A percentile compares a stretch with the other conserved stretches of the same genome.
Conservation (phyloP, 2,797 vertebrate genomes). For the Geotrypetes seraphini region DNA sequence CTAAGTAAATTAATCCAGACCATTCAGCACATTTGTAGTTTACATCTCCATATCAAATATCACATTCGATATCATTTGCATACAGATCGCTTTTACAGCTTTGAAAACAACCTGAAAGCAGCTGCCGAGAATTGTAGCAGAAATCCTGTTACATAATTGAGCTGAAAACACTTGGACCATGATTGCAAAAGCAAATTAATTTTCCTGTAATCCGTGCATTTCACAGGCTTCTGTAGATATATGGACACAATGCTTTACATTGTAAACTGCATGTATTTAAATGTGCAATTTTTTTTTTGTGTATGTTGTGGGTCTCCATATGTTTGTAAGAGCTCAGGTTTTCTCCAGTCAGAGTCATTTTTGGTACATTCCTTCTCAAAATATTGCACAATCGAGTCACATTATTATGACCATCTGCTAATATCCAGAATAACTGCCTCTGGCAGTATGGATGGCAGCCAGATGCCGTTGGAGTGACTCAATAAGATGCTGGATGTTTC, state of each 20-base stretch:
- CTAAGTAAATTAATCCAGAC: no score
- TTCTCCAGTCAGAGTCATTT: no score
- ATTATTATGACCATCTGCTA: no score
- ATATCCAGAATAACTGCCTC: no score
- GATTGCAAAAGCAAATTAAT: background rate
- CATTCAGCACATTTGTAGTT: no score
- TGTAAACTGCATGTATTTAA: constrained; percentile 6
- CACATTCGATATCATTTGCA: background rate
- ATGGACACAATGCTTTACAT: constrained; percentile 4
- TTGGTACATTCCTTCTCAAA: no score
- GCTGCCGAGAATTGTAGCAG: background rate
- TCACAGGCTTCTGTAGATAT: background rate
- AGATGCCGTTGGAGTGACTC: no score
- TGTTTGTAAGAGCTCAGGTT: no score
- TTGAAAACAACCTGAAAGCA: constrained; percentile 4
- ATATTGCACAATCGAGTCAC: no score
- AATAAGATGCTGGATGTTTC: no score
- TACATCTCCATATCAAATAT: background rate
- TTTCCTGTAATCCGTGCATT: background rate
- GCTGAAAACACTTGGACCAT: background rate
- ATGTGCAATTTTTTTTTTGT: constrained; percentile 2
- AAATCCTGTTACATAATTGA: constrained; percentile 2
- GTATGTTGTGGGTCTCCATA: no score
- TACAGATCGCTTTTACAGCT: background rate
- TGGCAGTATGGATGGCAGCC: no score